Conservation (phyloP, 1,140 invertebrate species). For the Parapsyche elsis region DNA sequence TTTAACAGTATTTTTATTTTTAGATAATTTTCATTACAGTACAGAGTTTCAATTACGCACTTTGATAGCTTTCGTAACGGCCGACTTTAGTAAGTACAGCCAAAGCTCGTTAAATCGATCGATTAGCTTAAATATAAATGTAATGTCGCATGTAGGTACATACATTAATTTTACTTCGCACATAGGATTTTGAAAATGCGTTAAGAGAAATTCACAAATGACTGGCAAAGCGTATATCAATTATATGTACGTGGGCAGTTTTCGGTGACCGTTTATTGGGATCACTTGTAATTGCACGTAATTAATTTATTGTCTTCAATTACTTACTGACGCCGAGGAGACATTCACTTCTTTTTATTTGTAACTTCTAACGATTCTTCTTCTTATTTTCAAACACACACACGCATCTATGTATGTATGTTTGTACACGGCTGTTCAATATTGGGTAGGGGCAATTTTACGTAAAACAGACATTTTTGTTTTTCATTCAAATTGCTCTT, state of each 20-base stretch:
- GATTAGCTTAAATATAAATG: neutral
- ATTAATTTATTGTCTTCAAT: conserved; percentile 55
- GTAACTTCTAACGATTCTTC: too few relatives aligned
- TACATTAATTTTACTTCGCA: neutral
- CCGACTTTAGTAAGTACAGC: neutral
- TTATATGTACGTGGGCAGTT: conserved; percentile 49
- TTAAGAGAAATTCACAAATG: neutral
- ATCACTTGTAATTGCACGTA: conserved; percentile 47
- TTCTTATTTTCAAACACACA: too few relatives aligned
- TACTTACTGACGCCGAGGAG: conserved; percentile 16
- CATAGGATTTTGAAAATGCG: neutral
- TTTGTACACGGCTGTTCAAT: too few relatives aligned
- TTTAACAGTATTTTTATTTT: too few relatives aligned
- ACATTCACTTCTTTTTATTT: neutral
- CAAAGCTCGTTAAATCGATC: neutral
- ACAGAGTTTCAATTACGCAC: neutral
- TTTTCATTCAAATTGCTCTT: too few relatives aligned
- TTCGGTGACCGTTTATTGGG: conserved; percentile 42
- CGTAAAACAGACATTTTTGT: too few relatives aligned
- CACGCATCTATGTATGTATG: too few relatives aligned
- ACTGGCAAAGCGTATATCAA: conserved; percentile 29
- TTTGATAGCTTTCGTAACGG: conserved; percentile 15
- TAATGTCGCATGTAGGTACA: too few relatives aligned
- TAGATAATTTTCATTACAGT: too few relatives aligned
- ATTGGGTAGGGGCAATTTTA: too few relatives aligned